Conservation (phyloP, 2,888 invertebrate genomes). For the Stictocephala bisonia region DNA sequence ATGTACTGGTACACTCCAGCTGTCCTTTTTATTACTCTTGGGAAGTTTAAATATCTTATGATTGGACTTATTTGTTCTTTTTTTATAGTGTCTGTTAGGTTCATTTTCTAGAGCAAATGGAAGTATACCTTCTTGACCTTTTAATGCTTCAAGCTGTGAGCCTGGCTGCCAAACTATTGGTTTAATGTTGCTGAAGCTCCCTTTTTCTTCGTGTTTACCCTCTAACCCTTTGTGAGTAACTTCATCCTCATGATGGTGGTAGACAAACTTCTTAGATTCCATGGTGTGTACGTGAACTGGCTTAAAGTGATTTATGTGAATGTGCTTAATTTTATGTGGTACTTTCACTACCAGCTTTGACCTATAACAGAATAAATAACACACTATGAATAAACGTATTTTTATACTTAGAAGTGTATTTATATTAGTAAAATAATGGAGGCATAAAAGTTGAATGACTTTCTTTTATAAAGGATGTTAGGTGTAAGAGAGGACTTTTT, state of each 20-base stretch:
- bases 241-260: slow-evolving; percentile 30
- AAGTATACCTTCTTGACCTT: too few relatives aligned
- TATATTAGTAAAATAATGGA: too few relatives aligned
- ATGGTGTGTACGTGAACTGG: slow-evolving; percentile 57
- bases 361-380: slow-evolving; percentile 49
- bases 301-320: slow-evolving; percentile 60
- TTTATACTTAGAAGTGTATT: too few relatives aligned
- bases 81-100: background rate
- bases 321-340: slow-evolving; percentile 60
- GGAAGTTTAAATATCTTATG: background rate
- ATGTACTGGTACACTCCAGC: too few relatives aligned
- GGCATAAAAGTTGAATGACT: too few relatives aligned
- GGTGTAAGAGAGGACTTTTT: too few relatives aligned
- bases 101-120: background rate
- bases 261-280: slow-evolving; percentile 46
- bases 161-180: background rate
- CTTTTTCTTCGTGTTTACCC: slow-evolving; percentile 15
- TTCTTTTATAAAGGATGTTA: too few relatives aligned
- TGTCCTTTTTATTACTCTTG: background rate
- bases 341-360: slow-evolving; percentile 60
- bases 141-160: too few relatives aligned
- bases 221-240: too few relatives aligned
- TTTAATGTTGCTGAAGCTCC: slow-evolving; percentile 20
- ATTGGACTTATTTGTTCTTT: background rate
- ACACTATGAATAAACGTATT: slow-evolving; percentile 5